Base-by-base conservation (phyloP, 2,888 invertebrate genomes). In the Parthenolecanium corni region DNA sequence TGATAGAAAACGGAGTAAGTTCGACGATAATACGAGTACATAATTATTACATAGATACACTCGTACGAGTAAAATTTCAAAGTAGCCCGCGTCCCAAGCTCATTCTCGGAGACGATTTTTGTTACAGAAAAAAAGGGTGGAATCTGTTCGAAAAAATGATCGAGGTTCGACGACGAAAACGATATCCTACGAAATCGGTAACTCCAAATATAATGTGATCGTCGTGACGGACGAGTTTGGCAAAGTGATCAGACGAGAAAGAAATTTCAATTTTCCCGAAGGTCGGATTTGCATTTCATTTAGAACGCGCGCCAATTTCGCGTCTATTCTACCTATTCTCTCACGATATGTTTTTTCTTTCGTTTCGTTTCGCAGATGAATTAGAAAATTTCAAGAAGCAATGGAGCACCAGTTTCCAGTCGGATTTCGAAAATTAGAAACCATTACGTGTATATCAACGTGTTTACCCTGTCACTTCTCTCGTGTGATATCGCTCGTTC, bases 121-220 rank as follows among this genome's bases (percentile, higher is more conserved):
- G n/a, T 61, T 61, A 1, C 47, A 63, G 63, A 63, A 63, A 16
- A 23, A 42, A n/a, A 44, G 63, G 23, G 47, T 31, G 21, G 63
- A 63, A 54, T 40, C 46, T 14, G 44, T 63, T 5, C 42, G 23
- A 20, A 53, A 36, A 24, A 12, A 46, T 36, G 21, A 40, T 16
- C 21, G 54, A 2, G 63, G 63, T 9, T 31, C 25, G 14, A 44
- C 16, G 1, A 54, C 53, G 24, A 63, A 63, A 54, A 36, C 40
- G 3, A 31, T 54, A 23, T 46, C 47, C 1, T 63, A 63, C 23
- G 44, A 53, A 63, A 46, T 52, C 6, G 63, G 63, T 16, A 46
- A 54, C 9, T 47, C 53, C 12, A 14, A 16, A n/a, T 63, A 23
- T 38, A 54, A n/a, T 20, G 31, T 63, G 18, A 36, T 24, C 11